phyloP scores from a whole-genome alignment of 2,888 invertebrate species.

The Margaritifera margaritifera region DNA sequence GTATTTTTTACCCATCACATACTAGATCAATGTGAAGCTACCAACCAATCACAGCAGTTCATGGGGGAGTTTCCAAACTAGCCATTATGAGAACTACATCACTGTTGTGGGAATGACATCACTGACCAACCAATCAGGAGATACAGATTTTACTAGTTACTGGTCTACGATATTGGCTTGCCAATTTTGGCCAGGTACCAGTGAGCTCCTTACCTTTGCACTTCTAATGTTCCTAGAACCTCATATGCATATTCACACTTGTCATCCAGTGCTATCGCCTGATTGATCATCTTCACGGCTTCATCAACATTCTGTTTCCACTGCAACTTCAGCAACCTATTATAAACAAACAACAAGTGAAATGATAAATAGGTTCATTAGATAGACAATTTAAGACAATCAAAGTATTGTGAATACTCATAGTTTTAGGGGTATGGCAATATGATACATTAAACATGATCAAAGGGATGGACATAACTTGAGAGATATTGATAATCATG shows the following conservation, averaged over 20 bases:
- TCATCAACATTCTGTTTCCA: constrained; percentile 88
- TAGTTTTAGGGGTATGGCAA: no score
- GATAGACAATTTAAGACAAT: neutral
- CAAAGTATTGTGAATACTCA: neutral
- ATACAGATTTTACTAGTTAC: no score
- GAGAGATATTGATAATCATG: no score
- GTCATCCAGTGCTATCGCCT: constrained; percentile 88
- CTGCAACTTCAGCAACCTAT: constrained; percentile 81
- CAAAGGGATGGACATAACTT: no score
- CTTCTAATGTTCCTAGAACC: constrained; percentile 94
- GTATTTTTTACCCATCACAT: no score
- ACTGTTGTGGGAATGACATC: no score
- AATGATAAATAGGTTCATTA: neutral
- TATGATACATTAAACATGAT: no score
- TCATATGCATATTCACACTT: constrained; percentile 96
- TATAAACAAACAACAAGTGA: constrained; percentile 11
- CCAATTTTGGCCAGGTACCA: neutral
- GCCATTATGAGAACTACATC: no score
- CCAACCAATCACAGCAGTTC: no score
- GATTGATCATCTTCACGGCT: constrained; percentile 84
- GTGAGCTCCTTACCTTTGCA: constrained; percentile 82
- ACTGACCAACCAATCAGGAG: no score
- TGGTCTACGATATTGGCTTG: neutral
- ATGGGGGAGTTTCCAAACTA: no score
- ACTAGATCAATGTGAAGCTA: no score